Conservation (phyloP, 2,797 vertebrate species). For the Sebastes iracundus region DNA sequence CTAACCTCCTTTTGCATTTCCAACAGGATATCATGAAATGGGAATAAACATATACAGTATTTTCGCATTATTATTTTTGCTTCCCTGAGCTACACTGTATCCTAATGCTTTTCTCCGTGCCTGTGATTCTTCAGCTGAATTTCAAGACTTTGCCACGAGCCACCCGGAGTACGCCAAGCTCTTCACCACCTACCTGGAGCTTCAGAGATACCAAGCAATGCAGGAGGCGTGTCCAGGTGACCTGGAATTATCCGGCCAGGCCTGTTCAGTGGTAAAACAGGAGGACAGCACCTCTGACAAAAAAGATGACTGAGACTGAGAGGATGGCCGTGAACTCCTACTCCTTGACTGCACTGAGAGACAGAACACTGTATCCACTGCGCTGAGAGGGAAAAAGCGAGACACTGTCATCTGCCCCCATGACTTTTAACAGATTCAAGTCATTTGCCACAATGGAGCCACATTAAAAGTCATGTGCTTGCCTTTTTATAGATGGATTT, state of each 20-base stretch:
- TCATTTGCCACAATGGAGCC: constrained; percentile 31
- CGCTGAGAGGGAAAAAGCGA: constrained; percentile 16
- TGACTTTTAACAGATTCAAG: constrained; percentile 9
- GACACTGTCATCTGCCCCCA: background rate
- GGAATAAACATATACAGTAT: background rate
- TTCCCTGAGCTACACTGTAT: background rate
- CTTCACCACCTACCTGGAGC: constrained; percentile 95
- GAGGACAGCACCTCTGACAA: constrained; percentile 90
- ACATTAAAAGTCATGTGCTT: constrained; percentile 39
- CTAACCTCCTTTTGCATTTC: background rate
- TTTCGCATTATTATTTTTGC: background rate
- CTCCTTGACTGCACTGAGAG: background rate
- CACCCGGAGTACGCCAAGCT: constrained; percentile 96
- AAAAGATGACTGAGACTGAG: constrained; percentile 89
- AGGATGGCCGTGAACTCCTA: background rate
- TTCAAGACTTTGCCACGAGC: constrained; percentile 88
- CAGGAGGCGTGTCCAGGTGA: constrained; percentile 71
- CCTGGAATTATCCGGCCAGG: constrained; percentile 60
- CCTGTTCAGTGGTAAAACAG: constrained; percentile 57
- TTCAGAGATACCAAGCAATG: constrained; percentile 90
- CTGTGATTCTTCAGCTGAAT: constrained; percentile 84
- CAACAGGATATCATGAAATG: background rate
- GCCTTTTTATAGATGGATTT: constrained; percentile 43
- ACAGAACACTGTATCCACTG: constrained; percentile 1
- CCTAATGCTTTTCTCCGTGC: background rate